Evolutionary conservation across 2,888 invertebrate species (phyloP).

Genomic region (Agrochola lychnidis): DNA sequence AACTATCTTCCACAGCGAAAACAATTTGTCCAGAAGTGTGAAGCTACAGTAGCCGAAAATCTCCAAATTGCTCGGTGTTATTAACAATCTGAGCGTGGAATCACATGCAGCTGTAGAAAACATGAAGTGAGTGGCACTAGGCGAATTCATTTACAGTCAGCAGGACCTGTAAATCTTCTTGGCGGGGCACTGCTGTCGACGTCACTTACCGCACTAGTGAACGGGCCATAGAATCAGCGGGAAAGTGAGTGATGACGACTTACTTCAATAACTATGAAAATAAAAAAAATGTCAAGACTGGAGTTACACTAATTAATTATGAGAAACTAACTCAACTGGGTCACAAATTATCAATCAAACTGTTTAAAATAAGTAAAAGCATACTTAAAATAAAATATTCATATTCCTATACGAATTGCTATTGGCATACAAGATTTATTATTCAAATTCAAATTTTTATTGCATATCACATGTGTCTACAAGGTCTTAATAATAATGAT

Average conservation of each 20-base stretch:
- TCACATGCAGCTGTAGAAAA: constrained; percentile 24
- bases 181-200: constrained; percentile 68
- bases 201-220: constrained; percentile 67
- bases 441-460: no score
- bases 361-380: no score
- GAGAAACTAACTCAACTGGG: neutral
- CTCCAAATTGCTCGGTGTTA: neutral
- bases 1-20: neutral
- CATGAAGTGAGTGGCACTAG: constrained; percentile 45
- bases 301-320: neutral
- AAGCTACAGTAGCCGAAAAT: neutral
- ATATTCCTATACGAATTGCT: no score
- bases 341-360: neutral
- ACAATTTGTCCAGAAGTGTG: neutral
- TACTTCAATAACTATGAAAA: no score
- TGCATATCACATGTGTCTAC: no score
- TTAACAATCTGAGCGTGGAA: constrained; percentile 11
- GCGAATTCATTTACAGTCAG: constrained; percentile 75
- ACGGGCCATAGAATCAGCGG: constrained; percentile 63
- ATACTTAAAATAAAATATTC: no score
- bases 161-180: constrained; percentile 73
- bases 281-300: neutral
- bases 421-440: no score
- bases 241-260: no score
- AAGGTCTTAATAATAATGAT: no score